Conservation (phyloP, 2,113 vertebrate species). For the Cheilinus undulatus region DNA sequence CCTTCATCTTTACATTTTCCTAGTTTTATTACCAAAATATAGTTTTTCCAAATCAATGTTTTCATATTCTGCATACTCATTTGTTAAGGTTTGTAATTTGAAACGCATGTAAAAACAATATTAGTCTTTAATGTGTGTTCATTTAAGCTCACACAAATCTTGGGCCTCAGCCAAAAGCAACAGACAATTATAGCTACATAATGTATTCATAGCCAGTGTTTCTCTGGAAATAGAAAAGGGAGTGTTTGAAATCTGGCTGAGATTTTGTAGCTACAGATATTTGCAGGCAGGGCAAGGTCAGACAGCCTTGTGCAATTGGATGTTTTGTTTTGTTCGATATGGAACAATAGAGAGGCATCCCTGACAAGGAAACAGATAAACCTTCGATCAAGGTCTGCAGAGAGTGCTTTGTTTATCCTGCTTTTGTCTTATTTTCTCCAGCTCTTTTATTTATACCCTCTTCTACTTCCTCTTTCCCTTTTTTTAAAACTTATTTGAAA, state of each 20-base stretch:
- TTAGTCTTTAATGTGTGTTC: too few species aligned
- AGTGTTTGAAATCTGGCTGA: not conserved
- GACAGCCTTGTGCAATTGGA: not conserved
- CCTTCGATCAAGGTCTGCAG: not conserved
- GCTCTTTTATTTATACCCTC: not conserved
- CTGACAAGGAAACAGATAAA: not conserved
- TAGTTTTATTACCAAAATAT: too few species aligned
- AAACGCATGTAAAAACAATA: too few species aligned
- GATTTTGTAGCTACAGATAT: not conserved
- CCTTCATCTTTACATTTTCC: too few species aligned
- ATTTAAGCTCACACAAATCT: not conserved
- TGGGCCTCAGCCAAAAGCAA: not conserved
- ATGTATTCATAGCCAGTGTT: not conserved
- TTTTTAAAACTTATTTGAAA: not conserved
- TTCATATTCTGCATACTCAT: too few species aligned
- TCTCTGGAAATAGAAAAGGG: not conserved
- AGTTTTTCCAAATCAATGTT: too few species aligned
- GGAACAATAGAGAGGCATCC: not conserved
- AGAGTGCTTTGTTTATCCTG: not conserved
- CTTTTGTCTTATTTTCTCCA: not conserved
- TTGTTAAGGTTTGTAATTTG: too few species aligned
- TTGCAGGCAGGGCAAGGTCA: not conserved
- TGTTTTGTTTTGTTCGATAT: not conserved
- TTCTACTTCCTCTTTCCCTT: not conserved
- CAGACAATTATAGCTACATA: not conserved